phyloP scores from a whole-genome alignment of 2,113 vertebrate species.

The Mellivora capensis region DNA sequence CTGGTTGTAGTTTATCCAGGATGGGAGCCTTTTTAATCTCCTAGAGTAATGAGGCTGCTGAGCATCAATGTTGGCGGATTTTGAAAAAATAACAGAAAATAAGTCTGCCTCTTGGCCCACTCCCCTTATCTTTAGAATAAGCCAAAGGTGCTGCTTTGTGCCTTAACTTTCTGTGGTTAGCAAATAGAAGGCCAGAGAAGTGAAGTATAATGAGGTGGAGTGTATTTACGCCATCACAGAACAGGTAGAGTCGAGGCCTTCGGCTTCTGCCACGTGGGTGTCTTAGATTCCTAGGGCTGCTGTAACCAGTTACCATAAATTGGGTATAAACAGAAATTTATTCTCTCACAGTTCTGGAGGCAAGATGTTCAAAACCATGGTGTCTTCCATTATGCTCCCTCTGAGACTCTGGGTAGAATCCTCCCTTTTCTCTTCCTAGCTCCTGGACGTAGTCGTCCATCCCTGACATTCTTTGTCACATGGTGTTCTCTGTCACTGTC shows the following conservation, averaged over 20 bases:
- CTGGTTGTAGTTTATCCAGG: neutral
- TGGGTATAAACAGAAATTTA: neutral
- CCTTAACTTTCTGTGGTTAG: constrained; percentile 21
- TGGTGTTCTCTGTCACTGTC: neutral
- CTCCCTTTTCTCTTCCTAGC: neutral
- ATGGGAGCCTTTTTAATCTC: constrained; percentile 14
- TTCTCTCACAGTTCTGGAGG: neutral
- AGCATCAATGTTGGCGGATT: constrained; percentile 20
- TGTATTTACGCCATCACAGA: neutral
- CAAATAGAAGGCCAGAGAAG: neutral
- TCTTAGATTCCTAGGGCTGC: neutral
- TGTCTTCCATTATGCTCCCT: neutral
- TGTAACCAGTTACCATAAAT: neutral
- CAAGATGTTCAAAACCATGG: neutral
- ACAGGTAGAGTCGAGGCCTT: neutral
- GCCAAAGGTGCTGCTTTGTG: constrained; percentile 4
- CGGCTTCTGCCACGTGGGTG: neutral
- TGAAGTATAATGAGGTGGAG: neutral
- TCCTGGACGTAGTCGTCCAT: too few species aligned
- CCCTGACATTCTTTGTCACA: too few species aligned
- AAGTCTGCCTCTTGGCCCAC: constrained; percentile 28
- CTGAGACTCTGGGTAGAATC: neutral
- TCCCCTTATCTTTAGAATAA: neutral
- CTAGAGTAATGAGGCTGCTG: neutral
- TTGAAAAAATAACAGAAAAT: constrained; percentile 57